These are phyloP conservation scores for Allacma fusca DNA, from an alignment of 2,888 invertebrate genomes.

Conservation along the genomic window DNA sequence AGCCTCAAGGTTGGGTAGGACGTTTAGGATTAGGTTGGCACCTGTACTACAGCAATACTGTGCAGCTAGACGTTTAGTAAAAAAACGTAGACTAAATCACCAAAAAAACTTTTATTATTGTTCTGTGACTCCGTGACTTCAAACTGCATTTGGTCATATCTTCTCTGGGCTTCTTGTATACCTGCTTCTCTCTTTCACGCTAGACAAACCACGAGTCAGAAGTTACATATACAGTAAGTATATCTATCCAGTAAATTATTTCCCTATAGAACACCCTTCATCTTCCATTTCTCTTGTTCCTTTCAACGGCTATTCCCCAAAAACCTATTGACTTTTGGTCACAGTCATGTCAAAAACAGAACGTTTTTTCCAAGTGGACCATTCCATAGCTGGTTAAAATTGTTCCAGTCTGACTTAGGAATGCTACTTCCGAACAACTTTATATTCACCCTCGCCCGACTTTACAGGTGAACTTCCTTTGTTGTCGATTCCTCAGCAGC, in stretches of 20 bases:
- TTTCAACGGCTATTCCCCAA: too few relatives aligned
- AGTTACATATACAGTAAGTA: background rate
- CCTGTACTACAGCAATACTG: background rate
- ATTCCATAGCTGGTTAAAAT: too few relatives aligned
- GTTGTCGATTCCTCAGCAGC: too few relatives aligned
- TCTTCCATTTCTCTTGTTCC: too few relatives aligned
- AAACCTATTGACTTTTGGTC: too few relatives aligned
- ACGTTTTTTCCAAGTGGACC: too few relatives aligned
- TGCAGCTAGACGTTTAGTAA: background rate
- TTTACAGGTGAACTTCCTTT: too few relatives aligned
- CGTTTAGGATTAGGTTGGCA: constrained; percentile 8
- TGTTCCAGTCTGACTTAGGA: too few relatives aligned
- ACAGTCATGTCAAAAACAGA: too few relatives aligned
- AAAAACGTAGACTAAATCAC: constrained; percentile 14
- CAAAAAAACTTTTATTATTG: constrained; percentile 28
- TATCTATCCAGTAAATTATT: background rate
- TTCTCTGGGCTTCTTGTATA: background rate
- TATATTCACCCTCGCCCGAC: too few relatives aligned
- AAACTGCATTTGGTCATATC: constrained; percentile 1
- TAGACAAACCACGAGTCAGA: background rate
- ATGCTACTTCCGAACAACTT: too few relatives aligned
- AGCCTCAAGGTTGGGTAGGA: constrained; percentile 30
- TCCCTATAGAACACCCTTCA: background rate
- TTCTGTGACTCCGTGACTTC: constrained; percentile 12
- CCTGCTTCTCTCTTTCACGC: background rate